Evolutionary conservation across 1,140 invertebrate genomes (phyloP), one percentile per base, ranked within the genome.

Genomic region (Dolichoris vasculosae): DNA sequence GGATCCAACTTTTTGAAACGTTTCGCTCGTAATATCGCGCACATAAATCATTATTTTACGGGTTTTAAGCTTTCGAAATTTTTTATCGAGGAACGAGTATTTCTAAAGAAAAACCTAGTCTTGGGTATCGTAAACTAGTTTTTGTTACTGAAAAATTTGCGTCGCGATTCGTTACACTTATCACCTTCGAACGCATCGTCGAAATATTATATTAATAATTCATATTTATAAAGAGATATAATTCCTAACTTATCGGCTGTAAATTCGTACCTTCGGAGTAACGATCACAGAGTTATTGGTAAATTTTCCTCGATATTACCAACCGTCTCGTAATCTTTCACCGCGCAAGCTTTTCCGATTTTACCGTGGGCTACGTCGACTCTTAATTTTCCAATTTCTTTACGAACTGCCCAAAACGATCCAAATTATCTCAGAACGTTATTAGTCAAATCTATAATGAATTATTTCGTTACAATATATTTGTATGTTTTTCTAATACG

Each of bases 321-420:
- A 13, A 95, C 90, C 0, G 96, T 96, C 88, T 94, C 92, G 88
- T 97, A 97, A 89, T 96, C 95, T 38, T 95, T 95, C 0, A 97
- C 96, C 1, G 96, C 94, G 79, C 95, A 94, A 26, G 95, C 90
- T 86, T 94, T 94, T 4, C 95, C 95, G 8, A 91, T 91, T 40
- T 88, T 81, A n/a, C 88, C 89, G 63, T 87, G 91, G 1, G 95
- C 94, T 85, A 94, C 91, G 9, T 94, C 96, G 3, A 96, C 92
- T 0, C 96, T 96, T 9, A 97, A 87, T 86, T 95, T 93, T 88
- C 90, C 90, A n/a, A 92, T 94, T 0, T 90, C 93, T 87, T 94
- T 95, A 96, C 96, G 97, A 59, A 96, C 1, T 23, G 23, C 2
- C 55, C 26, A 51, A 17, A 46, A 17, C 20, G 15, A 3, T 59